Base-by-base conservation (phyloP, 2,113 vertebrate species). In the Ameiurus melas region DNA sequence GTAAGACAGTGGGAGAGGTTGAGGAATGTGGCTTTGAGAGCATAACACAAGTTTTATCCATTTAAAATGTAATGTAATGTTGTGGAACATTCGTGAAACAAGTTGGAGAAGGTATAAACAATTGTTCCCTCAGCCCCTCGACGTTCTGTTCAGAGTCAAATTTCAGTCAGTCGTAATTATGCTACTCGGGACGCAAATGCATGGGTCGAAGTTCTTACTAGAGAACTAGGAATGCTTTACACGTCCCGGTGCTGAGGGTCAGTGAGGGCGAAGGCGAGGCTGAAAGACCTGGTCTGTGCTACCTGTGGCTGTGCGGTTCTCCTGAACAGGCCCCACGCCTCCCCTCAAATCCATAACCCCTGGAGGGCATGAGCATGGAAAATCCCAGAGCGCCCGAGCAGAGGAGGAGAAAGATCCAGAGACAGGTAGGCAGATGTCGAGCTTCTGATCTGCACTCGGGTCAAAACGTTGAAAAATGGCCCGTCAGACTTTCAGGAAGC, bases 201-300 rank as follows among this genome's bases (percentile, higher is more conserved):
- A 62, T 53, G 19, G 85, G 88, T 64, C 87, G 79, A 27, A 0
- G 16, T 27, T 60, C 53, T 2, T 57, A 70, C n/a, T n/a, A n/a
- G n/a, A n/a, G n/a, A n/a, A n/a, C n/a, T n/a, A 89, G 80, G 36
- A 57, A 85, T 68, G 60, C 55, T 70, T 88, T 81, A 36, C 33
- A 80, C 25, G 79, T 86, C 39, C 62, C 73, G 83, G 36, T 55
- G 33, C 81, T 64, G 75, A 87, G 64, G 86, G 84, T 89, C 89
- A 91, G 36, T n/a, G 53, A 77, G 81, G 75, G 47, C 53, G 43
- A 86, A n/a, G 6, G 58, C n/a, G 47, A 33, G 84, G 43, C 66
- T 91, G 87, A 91, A 90, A 90, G 66, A 84, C 71, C 84, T 2
- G 4, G 66, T 90, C 57, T 90, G 90, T 88, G 64, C 80, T 75